A percentile compares a stretch with the other conserved stretches of the same genome.
phyloP scores from a whole-genome alignment of 1,140 invertebrate species.

The Meloidogyne floridensis region DNA sequence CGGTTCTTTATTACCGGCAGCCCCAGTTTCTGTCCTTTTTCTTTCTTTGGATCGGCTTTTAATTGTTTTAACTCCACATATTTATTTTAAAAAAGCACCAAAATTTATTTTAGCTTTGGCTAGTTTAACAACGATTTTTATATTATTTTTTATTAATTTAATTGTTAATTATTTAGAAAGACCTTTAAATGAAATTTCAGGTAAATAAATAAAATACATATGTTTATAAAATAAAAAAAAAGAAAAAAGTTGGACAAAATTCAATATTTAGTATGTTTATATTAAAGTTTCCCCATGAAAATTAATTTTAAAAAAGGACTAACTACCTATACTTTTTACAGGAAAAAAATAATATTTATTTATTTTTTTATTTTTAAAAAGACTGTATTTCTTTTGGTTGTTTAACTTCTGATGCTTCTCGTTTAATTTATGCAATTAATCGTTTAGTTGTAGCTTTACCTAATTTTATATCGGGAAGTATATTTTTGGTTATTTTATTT shows the following conservation, averaged over 20 bases:
- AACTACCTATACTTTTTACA: too few relatives aligned
- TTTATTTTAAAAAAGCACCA: conserved; percentile 13
- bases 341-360: neutral
- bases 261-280: too few relatives aligned
- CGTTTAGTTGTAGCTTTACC: conserved; percentile 30
- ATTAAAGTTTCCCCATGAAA: too few relatives aligned
- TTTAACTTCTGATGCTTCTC: conserved; percentile 31
- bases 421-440: conserved; percentile 31
- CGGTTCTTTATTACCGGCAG: conserved; percentile 26
- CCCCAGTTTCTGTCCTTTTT: conserved; percentile 30
- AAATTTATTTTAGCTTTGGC: conserved; percentile 1
- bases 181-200: conserved; percentile 14
- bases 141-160: conserved; percentile 28
- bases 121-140: conserved; percentile 13
- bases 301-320: too few relatives aligned
- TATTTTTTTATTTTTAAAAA: conserved; percentile 7
- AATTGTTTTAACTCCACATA: conserved; percentile 17
- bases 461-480: conserved; percentile 22
- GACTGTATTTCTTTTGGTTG: conserved; percentile 35
- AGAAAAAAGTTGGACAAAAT: too few relatives aligned
- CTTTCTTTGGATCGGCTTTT: conserved; percentile 29
- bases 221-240: too few relatives aligned
- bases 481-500: conserved; percentile 29
- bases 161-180: conserved; percentile 32
- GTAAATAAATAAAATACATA: conserved; percentile 1